phyloP scores from a whole-genome alignment of 2,113 vertebrate species.

The Furnarius figulus region DNA sequence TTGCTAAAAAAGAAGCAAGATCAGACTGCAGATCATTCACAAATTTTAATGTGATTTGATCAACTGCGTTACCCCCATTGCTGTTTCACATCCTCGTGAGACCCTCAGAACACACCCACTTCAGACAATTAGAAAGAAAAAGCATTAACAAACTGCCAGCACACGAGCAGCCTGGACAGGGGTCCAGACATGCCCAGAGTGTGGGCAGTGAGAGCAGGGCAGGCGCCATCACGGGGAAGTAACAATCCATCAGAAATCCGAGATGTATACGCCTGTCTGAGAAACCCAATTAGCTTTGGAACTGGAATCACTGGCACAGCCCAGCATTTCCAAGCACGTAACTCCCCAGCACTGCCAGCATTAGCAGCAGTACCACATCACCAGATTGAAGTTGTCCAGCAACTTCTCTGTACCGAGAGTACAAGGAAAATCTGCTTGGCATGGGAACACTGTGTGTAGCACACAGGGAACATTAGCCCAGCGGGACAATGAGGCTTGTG shows the following conservation, averaged over 20 bases:
- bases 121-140: background rate
- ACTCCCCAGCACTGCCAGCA: background rate
- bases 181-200: background rate
- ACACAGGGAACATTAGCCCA: background rate
- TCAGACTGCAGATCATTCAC: background rate
- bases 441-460: rapidly evolving
- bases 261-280: background rate
- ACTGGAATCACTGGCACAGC: background rate
- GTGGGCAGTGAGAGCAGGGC: background rate
- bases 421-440: background rate
- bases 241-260: background rate
- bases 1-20: background rate
- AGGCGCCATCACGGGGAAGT: background rate
- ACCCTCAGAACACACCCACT: background rate
- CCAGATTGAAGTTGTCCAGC: background rate
- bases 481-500: background rate
- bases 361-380: background rate
- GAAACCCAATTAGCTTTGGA: background rate
- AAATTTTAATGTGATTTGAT: background rate
- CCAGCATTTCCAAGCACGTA: background rate
- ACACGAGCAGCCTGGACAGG: rapidly evolving
- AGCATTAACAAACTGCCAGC: background rate
- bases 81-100: background rate
- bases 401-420: background rate
- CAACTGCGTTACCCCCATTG: background rate